phyloP scores from a whole-genome alignment of 2,888 invertebrate genomes.

The Tridacna crocea region DNA sequence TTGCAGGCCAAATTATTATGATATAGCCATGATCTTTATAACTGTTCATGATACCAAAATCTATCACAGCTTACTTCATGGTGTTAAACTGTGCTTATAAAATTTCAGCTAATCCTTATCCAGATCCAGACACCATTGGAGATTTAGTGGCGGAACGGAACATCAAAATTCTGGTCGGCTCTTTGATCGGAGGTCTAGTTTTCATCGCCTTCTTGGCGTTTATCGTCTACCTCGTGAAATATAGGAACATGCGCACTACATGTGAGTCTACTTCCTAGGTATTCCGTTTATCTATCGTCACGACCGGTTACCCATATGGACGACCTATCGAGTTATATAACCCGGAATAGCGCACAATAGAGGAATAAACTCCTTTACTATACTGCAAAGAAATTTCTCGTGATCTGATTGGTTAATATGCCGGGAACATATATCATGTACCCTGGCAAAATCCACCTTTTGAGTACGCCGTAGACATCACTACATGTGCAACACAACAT shows the following conservation, averaged over 20 bases:
- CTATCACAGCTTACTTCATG: too few species aligned
- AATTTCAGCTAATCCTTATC: conserved; percentile 8
- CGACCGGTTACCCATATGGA: too few species aligned
- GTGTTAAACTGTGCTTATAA: neutral
- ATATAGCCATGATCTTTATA: neutral
- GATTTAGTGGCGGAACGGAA: conserved; percentile 7
- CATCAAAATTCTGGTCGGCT: conserved; percentile 8
- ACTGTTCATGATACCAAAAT: neutral
- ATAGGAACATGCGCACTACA: conserved; percentile 18
- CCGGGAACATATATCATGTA: too few species aligned
- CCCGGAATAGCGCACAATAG: too few species aligned
- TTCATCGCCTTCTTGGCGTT: conserved; percentile 27
- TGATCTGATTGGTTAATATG: too few species aligned
- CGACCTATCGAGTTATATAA: too few species aligned
- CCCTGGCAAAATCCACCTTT: too few species aligned
- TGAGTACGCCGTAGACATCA: too few species aligned
- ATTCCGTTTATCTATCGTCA: too few species aligned
- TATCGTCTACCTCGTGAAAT: conserved; percentile 34
- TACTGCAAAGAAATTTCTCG: too few species aligned
- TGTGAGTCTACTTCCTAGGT: neutral
- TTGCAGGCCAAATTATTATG: neutral
- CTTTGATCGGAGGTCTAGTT: conserved; percentile 8
- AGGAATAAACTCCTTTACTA: too few species aligned
- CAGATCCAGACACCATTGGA: neutral
- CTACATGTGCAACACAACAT: too few species aligned